phyloP scores from a whole-genome alignment of 2,113 vertebrate species.

The Heterochromis multidens region DNA sequence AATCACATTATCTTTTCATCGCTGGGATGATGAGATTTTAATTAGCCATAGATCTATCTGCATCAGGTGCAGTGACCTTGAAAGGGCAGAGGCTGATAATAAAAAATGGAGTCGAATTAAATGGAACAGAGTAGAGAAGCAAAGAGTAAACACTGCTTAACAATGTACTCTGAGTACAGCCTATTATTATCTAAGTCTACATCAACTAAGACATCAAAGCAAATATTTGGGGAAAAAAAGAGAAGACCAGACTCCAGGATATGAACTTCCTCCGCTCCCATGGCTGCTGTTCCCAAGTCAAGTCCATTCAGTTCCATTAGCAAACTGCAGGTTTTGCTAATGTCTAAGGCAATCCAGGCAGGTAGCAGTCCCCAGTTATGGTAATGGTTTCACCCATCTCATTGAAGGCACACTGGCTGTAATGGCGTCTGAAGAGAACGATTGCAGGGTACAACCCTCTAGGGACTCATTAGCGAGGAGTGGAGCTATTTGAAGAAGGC shows the following conservation, averaged over 20 bases:
- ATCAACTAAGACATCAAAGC: slow-evolving; percentile 62
- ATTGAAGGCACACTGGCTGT: slow-evolving; percentile 63
- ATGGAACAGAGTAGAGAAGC: slow-evolving; percentile 13
- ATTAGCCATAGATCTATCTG: slow-evolving; percentile 51
- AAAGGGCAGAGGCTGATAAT: slow-evolving; percentile 37
- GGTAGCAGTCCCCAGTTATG: slow-evolving; percentile 58
- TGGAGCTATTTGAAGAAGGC: slow-evolving; percentile 57
- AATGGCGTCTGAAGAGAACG: slow-evolving; percentile 61
- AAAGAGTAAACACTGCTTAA: slow-evolving; percentile 53
- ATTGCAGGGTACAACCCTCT: slow-evolving; percentile 54
- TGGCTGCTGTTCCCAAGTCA: slow-evolving; percentile 8
- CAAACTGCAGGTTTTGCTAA: slow-evolving; percentile 43
- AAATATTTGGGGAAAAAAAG: slow-evolving; percentile 21
- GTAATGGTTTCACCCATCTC: slow-evolving; percentile 51
- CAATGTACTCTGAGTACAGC: slow-evolving; percentile 24
- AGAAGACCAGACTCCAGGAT: slow-evolving; percentile 40
- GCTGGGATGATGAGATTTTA: slow-evolving; percentile 51
- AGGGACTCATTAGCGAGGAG: slow-evolving; percentile 71
- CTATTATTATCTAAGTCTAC: slow-evolving; percentile 41
- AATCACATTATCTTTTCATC: slow-evolving; percentile 53
- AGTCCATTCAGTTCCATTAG: slow-evolving; percentile 49
- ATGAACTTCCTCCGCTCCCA: slow-evolving; percentile 42
- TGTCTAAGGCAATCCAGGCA: slow-evolving; percentile 50
- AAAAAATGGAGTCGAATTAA: slow-evolving; percentile 22
- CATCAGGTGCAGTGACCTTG: slow-evolving; percentile 50